Evolutionary conservation across 1,140 invertebrate genomes (phyloP).

Genomic region (Dendroctonus valens): DNA sequence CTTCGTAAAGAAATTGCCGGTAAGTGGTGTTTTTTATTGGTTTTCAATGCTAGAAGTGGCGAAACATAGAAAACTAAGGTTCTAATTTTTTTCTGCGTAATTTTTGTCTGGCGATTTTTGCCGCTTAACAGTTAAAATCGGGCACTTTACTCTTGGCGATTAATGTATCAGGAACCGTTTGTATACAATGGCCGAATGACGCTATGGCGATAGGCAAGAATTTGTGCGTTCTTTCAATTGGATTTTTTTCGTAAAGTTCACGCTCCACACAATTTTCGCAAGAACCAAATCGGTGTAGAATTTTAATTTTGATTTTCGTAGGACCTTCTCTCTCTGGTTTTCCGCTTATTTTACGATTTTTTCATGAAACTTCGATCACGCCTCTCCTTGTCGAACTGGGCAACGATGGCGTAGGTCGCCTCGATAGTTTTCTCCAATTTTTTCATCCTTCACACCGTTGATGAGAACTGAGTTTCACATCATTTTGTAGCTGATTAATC

Average conservation of each 20-base stretch:
- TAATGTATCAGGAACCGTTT: constrained; percentile 38
- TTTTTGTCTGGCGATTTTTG: constrained; percentile 45
- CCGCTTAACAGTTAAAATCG: constrained; percentile 51
- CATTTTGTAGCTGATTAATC: constrained; percentile 20
- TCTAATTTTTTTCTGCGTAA: constrained; percentile 43
- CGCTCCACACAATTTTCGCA: constrained; percentile 33
- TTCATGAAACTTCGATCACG: constrained; percentile 32
- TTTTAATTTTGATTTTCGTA: constrained; percentile 46
- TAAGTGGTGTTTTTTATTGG: constrained; percentile 55
- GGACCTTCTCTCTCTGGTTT: constrained; percentile 45
- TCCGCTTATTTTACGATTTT: constrained; percentile 40
- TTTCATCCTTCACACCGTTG: neutral
- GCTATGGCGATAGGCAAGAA: constrained; percentile 40
- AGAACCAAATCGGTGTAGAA: constrained; percentile 46
- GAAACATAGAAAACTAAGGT: constrained; percentile 40
- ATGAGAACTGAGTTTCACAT: constrained; percentile 1
- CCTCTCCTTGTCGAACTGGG: constrained; percentile 14
- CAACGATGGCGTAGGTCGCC: constrained; percentile 25
- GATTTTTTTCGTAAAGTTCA: constrained; percentile 46
- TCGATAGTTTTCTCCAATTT: constrained; percentile 24
- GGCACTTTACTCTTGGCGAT: constrained; percentile 54
- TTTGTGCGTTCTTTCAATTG: constrained; percentile 34
- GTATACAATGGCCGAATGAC: constrained; percentile 51
- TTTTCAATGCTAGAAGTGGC: constrained; percentile 24
- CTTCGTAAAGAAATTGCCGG: constrained; percentile 70